Evolutionary conservation across 2,113 vertebrate genomes (phyloP), one percentile per base, ranked within the genome.

Genomic region (Bufo gargarizans): DNA sequence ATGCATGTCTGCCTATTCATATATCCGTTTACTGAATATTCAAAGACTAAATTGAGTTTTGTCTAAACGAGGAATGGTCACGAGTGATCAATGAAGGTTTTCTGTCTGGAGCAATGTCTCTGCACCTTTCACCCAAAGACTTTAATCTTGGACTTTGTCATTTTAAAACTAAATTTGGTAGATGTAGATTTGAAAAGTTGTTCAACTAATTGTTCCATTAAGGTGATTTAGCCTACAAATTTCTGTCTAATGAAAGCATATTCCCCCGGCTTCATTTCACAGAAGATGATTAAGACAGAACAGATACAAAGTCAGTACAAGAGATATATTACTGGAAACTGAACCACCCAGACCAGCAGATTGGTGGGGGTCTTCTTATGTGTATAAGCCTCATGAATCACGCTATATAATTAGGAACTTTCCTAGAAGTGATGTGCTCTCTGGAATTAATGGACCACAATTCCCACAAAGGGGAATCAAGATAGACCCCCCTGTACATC

Each of bases 31-130:
- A 55, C 50, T 55, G 11, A 55, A 19, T 50, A 17, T 78, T 78
- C 49, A 55, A 13, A 78, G 3, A 78, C 49, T n/a, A n/a, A n/a
- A 77, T 55, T 55, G 76, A 84, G 45, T 69, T 69, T 71, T 84
- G 19, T 58, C 20, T 72, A 85, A 72, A 43, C 92, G 91, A 84
- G 93, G 91, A 87, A 67, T 90, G 91, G 77, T 85, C 90, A 92
- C 90, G 45, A 71, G 89, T 90, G 93, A 92, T 93, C 93, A 95
- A 94, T 95, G 95, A 94, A 91, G 92, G 79, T 92, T 92, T 92
- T 91, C 93, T 92, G 90, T 90, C 91, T 91, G 93, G 94, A 94
- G 95, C 93, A 92, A 92, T 95, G 94, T 88, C 93, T 92, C 91
- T 91, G 92, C 86, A 78, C 53, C 81, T 61, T 49, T 82, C 88